These are phyloP conservation scores for Lontra canadensis DNA, from an alignment of 2,113 vertebrate genomes.

Conservation along the genomic window DNA sequence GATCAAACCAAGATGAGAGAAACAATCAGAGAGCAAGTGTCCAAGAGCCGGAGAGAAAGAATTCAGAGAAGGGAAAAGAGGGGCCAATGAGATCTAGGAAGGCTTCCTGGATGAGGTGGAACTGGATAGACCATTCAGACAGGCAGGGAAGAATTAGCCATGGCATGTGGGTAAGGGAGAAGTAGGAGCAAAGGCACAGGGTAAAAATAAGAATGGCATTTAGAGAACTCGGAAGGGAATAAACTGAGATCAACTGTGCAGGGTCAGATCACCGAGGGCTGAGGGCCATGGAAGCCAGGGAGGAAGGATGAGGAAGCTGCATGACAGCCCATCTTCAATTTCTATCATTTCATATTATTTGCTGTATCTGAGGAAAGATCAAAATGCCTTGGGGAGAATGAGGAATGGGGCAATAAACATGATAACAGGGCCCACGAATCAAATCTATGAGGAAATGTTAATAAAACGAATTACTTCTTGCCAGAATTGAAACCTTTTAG, in stretches of 20 bases:
- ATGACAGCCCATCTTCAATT: neutral
- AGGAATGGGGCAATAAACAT: neutral
- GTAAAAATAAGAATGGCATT: neutral
- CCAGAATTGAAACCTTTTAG: neutral
- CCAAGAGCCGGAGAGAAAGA: neutral
- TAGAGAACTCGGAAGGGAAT: neutral
- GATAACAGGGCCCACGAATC: neutral
- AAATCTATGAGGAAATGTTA: slow-evolving; percentile 48
- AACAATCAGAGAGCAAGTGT: neutral
- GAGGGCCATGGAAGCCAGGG: neutral
- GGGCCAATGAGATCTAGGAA: neutral
- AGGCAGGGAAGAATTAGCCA: neutral
- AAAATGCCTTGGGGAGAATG: neutral
- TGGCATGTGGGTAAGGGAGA: neutral
- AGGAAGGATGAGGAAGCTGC: neutral
- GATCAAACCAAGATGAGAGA: neutral
- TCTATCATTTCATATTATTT: neutral
- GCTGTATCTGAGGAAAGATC: neutral
- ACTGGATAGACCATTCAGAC: too few relatives aligned
- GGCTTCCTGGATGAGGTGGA: neutral
- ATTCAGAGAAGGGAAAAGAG: neutral
- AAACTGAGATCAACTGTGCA: neutral
- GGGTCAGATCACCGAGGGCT: neutral
- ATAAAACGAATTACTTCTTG: neutral
- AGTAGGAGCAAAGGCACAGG: neutral